A percentile compares a stretch with the other conserved stretches of the same genome.
Evolutionary conservation across 2,888 invertebrate species (phyloP).

Genomic region (Caenorhabditis afra): DNA sequence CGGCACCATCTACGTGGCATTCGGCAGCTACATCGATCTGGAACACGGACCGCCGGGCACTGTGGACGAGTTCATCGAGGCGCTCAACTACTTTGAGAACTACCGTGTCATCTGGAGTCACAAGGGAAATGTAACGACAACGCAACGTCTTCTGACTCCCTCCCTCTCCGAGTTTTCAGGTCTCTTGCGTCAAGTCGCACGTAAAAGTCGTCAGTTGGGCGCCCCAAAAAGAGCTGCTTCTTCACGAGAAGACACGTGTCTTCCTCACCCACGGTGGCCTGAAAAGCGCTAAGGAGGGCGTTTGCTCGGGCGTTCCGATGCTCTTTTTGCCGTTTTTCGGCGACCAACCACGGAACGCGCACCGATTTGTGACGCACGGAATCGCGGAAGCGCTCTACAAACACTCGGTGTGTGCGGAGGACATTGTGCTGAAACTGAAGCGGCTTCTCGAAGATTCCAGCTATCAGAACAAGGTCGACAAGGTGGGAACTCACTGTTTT

Average conservation of each 20-base stretch:
- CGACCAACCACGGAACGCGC: slow-evolving; percentile 67
- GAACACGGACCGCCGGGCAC: slow-evolving; percentile 64
- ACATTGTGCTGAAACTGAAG: slow-evolving; percentile 36
- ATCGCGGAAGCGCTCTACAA: slow-evolving; percentile 68
- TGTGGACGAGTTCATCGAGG: slow-evolving; percentile 61
- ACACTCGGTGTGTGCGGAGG: slow-evolving; percentile 35
- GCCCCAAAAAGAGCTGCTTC: slow-evolving; percentile 69
- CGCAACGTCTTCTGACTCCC: too few species aligned
- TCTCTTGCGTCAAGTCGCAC: slow-evolving; percentile 45
- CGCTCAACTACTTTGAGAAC: slow-evolving; percentile 64
- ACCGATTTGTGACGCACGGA: slow-evolving; percentile 60
- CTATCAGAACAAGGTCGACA: slow-evolving; percentile 30
- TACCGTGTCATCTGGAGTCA: slow-evolving; percentile 73
- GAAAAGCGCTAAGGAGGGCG: slow-evolving; percentile 69
- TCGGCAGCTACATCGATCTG: slow-evolving; percentile 69
- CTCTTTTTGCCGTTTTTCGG: slow-evolving; percentile 69
- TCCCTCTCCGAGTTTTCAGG: slow-evolving; percentile 31
- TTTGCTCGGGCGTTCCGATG: slow-evolving; percentile 65
- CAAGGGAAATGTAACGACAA: slow-evolving; percentile 48
- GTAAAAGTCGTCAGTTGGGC: slow-evolving; percentile 66
- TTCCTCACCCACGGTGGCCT: slow-evolving; percentile 72
- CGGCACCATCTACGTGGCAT: slow-evolving; percentile 74
- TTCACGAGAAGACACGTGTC: slow-evolving; percentile 63
- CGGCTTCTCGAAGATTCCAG: slow-evolving; percentile 28
- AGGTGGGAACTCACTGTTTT: too few species aligned